Percentiles rank a stretch among this genome's conserved stretches.
Evolutionary conservation across 2,797 vertebrate genomes (phyloP).

Genomic region (Ctenosaura bakeri): DNA sequence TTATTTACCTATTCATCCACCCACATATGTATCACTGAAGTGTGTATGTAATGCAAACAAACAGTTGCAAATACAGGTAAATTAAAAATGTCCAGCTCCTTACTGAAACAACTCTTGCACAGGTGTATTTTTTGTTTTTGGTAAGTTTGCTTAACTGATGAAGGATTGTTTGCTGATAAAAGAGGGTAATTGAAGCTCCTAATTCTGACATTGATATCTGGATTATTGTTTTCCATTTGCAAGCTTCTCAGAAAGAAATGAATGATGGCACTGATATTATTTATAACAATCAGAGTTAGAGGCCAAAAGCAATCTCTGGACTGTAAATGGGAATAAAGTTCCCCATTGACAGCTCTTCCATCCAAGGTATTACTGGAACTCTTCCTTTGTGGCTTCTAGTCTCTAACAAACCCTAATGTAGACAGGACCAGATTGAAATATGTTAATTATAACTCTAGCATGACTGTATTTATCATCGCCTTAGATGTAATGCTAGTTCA

Average conservation of each 20-base stretch:
- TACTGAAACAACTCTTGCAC: constrained; percentile 59
- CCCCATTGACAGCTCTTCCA: background rate
- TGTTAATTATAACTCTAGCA: constrained; percentile 52
- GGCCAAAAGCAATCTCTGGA: background rate
- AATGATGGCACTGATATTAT: constrained; percentile 64
- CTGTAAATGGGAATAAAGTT: constrained; percentile 28
- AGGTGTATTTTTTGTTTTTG: constrained; percentile 47
- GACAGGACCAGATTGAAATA: constrained; percentile 67
- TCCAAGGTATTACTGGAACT: constrained; percentile 32
- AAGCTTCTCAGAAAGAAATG: constrained; percentile 61
- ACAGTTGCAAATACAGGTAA: constrained; percentile 27
- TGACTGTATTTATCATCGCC: constrained; percentile 70
- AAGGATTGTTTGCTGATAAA: constrained; percentile 55
- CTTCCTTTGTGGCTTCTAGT: constrained; percentile 57
- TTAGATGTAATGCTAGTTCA: constrained; percentile 58
- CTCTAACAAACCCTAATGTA: constrained; percentile 71
- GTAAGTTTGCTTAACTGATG: constrained; percentile 62
- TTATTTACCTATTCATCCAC: background rate
- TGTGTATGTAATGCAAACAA: constrained; percentile 44
- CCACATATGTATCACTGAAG: background rate
- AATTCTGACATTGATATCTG: constrained; percentile 57
- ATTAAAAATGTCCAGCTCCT: constrained; percentile 15
- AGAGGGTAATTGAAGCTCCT: constrained; percentile 58
- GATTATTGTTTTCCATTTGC: constrained; percentile 34
- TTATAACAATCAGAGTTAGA: constrained; percentile 48